These are phyloP conservation scores for Vollenhovia emeryi DNA, from an alignment of 1,140 invertebrate species.

Conservation along the genomic window DNA sequence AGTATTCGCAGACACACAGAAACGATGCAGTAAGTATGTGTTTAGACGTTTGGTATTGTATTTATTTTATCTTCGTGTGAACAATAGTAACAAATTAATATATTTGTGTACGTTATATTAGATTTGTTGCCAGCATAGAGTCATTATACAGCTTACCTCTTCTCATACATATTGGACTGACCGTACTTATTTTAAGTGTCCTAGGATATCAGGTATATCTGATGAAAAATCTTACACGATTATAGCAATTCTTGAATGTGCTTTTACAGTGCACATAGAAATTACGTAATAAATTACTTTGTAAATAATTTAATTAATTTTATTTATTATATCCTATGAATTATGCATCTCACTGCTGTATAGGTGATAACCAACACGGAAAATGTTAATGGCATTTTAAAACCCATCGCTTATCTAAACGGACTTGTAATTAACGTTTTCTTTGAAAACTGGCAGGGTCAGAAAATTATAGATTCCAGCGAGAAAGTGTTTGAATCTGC, in stretches of 20 bases:
- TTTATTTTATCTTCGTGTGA: not conserved
- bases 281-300: not conserved
- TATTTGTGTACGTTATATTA: not conserved
- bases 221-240: not conserved
- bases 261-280: not conserved
- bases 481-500: constrained; percentile 16
- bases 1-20: constrained; percentile 10
- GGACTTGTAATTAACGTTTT: not conserved
- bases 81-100: not conserved
- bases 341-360: not conserved
- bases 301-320: not conserved
- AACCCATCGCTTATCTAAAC: not conserved
- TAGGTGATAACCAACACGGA: not conserved
- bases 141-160: constrained; percentile 15
- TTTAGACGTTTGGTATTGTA: not conserved
- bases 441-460: constrained; percentile 38
- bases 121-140: constrained; percentile 17
- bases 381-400: not conserved
- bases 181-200: constrained; percentile 8
- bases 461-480: constrained; percentile 44
- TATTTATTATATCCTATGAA: not conserved
- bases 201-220: constrained; percentile 25
- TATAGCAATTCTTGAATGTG: not conserved
- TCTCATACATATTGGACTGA: not conserved
- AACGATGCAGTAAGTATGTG: constrained; percentile 8